These are phyloP conservation scores for Sphaerophoria rueppellii DNA, from an alignment of 2,888 invertebrate genomes.

Conservation along the genomic window DNA sequence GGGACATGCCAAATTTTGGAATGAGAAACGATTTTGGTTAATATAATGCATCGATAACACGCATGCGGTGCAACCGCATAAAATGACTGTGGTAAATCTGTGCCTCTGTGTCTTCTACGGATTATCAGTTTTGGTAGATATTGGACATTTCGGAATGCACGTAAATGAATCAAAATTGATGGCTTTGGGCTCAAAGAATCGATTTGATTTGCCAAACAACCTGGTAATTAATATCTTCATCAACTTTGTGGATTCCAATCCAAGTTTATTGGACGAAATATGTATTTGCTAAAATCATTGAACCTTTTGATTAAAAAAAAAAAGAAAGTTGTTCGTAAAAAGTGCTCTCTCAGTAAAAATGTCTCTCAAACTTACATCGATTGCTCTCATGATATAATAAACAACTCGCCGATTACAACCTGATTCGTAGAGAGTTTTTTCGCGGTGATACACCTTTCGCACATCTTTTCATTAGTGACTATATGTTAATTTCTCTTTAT, in stretches of 20 bases:
- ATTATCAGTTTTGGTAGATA: slow-evolving; percentile 1
- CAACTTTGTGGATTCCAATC: too few relatives aligned
- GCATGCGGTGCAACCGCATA: slow-evolving; percentile 8
- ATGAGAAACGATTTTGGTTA: slow-evolving; percentile 18
- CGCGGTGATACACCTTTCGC: not conserved
- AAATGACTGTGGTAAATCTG: slow-evolving; percentile 3
- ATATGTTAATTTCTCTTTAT: not conserved
- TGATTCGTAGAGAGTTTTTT: not conserved
- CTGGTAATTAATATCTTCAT: too few relatives aligned
- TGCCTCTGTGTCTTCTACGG: not conserved
- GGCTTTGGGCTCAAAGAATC: too few relatives aligned
- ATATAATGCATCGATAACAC: slow-evolving; percentile 10
- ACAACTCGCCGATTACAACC: not conserved
- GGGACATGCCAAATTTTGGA: slow-evolving; percentile 15
- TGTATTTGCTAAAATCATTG: too few relatives aligned
- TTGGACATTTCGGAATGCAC: slow-evolving; percentile 5
- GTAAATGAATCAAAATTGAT: too few relatives aligned
- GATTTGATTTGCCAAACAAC: too few relatives aligned
- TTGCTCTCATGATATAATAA: not conserved
- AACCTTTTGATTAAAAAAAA: too few relatives aligned
- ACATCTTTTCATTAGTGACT: not conserved
- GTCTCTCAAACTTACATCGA: too few relatives aligned
- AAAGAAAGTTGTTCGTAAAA: too few relatives aligned
- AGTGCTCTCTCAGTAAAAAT: too few relatives aligned
- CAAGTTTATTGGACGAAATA: too few relatives aligned